These are phyloP conservation scores for Drosophila antonietae DNA, from an alignment of 2,888 invertebrate species.

Conservation along the genomic window DNA sequence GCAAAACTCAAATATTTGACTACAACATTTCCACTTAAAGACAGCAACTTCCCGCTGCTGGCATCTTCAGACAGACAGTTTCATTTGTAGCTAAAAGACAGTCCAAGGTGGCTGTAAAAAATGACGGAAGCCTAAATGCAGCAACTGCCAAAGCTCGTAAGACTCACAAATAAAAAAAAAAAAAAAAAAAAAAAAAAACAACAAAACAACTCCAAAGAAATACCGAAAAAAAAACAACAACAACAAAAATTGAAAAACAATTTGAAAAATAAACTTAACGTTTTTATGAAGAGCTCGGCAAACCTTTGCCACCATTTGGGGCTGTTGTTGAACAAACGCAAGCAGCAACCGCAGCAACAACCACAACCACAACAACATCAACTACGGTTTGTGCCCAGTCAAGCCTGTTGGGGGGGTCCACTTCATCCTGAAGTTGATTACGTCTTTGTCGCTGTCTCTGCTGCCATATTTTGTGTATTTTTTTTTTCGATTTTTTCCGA, in stretches of 20 bases:
- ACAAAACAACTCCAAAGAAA: conserved; percentile 36
- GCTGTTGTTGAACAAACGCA: conserved; percentile 57
- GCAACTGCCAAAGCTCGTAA: conserved; percentile 29
- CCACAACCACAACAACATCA: conserved; percentile 19
- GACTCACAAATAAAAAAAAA: conserved; percentile 12
- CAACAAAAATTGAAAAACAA: conserved; percentile 25
- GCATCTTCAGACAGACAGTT: conserved; percentile 32
- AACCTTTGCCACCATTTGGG: conserved; percentile 58
- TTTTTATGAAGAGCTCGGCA: conserved; percentile 64
- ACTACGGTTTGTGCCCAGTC: conserved; percentile 60
- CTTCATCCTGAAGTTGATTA: conserved; percentile 81
- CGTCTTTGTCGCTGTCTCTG: conserved; percentile 58
- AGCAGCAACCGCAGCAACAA: conserved; percentile 27
- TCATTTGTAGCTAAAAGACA: conserved; percentile 22
- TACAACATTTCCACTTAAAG: conserved; percentile 12
- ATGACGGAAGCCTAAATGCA: conserved; percentile 54
- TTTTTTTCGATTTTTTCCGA: conserved; percentile 7
- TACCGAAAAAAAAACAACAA: conserved; percentile 28
- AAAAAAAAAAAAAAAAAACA: conserved; percentile 13
- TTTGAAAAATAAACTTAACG: conserved; percentile 27
- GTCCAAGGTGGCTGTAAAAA: conserved; percentile 38
- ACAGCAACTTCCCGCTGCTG: conserved; percentile 22
- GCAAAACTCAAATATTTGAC: conserved; percentile 8
- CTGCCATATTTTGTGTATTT: conserved; percentile 49
- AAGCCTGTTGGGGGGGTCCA: conserved; percentile 69